A percentile compares a stretch with the other conserved stretches of the same genome.
Evolutionary conservation across 2,113 vertebrate species (phyloP).

Genomic region (Etia nguti): DNA sequence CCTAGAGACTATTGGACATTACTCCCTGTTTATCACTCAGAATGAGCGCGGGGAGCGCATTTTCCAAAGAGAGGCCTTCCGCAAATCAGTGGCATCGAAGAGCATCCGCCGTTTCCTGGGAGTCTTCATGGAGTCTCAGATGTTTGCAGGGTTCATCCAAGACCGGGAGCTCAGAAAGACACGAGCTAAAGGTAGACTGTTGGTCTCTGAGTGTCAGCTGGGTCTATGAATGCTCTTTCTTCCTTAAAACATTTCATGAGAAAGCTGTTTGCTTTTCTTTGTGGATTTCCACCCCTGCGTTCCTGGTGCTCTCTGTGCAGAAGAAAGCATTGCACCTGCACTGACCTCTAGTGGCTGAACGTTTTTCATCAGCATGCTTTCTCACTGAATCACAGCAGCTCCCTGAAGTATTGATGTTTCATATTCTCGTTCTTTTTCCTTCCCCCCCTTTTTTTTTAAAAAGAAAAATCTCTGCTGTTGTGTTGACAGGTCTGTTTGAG

Average conservation of each 20-base stretch:
- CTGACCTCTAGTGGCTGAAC: conserved; percentile 59
- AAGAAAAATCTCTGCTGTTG: neutral
- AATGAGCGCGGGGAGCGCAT: conserved; percentile 88
- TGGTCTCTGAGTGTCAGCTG: neutral
- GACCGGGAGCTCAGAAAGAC: conserved; percentile 94
- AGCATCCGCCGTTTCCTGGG: conserved; percentile 97
- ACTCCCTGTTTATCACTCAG: conserved; percentile 93
- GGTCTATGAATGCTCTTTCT: neutral
- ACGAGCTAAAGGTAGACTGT: conserved; percentile 86
- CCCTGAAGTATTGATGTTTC: neutral
- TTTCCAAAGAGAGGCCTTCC: conserved; percentile 95
- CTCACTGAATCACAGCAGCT: neutral
- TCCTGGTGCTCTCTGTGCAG: neutral
- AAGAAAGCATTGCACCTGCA: neutral
- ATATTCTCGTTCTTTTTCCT: neutral
- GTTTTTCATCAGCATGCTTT: neutral
- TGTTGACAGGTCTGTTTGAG: conserved; percentile 87
- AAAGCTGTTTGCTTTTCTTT: neutral
- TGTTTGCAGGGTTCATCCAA: conserved; percentile 99
- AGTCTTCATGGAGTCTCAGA: conserved; percentile 99
- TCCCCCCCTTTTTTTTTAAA: neutral
- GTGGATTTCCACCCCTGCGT: neutral
- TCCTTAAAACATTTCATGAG: neutral
- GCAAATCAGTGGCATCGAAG: conserved; percentile 97
- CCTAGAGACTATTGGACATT: conserved; percentile 96